A percentile compares a stretch with the other conserved stretches of the same genome.
Conservation (phyloP, 2,888 invertebrate genomes). For the Tholera decimalis region DNA sequence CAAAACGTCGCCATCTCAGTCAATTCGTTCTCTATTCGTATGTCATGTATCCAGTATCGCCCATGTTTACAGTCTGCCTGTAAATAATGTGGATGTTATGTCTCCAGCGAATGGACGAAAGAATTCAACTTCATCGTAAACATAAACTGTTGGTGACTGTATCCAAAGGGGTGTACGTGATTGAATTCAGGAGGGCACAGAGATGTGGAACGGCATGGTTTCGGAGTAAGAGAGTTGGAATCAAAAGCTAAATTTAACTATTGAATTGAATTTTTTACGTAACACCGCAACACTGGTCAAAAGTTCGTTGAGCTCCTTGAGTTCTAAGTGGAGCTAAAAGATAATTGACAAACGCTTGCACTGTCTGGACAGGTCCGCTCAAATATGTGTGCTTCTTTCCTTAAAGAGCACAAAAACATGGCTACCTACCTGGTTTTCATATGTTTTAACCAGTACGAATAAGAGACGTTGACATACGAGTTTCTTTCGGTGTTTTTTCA, state of each 20-base stretch:
- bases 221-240: neutral
- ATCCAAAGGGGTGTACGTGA: constrained; percentile 49
- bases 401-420: too few relatives aligned
- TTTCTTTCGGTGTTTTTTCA: too few relatives aligned
- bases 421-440: too few relatives aligned
- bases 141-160: constrained; percentile 54
- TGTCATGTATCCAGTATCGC: neutral
- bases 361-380: too few relatives aligned
- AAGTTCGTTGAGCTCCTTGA: too few relatives aligned
- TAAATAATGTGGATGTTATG: constrained; percentile 58
- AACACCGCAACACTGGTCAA: too few relatives aligned
- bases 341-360: too few relatives aligned
- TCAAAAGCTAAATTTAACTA: neutral
- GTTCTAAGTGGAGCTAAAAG: too few relatives aligned
- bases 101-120: constrained; percentile 46
- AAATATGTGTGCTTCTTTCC: too few relatives aligned
- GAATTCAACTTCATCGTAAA: constrained; percentile 59
- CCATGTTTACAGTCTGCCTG: constrained; percentile 33
- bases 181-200: constrained; percentile 39
- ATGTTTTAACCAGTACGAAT: too few relatives aligned
- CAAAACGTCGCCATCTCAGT: neutral
- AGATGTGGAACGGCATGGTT: neutral
- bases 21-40: neutral
- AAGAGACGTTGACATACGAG: too few relatives aligned
- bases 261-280: too few relatives aligned